Evolutionary conservation across 2,113 vertebrate species (phyloP), one percentile per base, ranked within the genome.

Genomic region (Apodemus sylvaticus): DNA sequence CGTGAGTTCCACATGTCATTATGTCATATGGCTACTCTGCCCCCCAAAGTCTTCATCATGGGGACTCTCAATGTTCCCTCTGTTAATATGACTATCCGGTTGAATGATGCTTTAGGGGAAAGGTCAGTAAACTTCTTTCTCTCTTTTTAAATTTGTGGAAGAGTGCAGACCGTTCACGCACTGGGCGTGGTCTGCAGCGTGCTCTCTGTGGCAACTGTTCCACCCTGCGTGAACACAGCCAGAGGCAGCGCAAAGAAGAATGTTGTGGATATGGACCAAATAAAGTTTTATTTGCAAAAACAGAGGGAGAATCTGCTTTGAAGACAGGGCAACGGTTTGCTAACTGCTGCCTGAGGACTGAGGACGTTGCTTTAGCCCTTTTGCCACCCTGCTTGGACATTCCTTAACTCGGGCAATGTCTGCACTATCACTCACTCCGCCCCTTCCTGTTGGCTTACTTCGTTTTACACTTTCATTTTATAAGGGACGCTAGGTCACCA

Each of bases 201-300:
- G 51, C 24, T 85, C 55, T 92, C 64, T 88, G 51, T 68, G 85
- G 36, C 53, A 73, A 3, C 77, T 86, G 11, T 31, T 58, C n/a
- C 78, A 6, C 12, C 45, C 77, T 81, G 82, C 22, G 19, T 17
- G 34, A 88, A 81, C 51, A 22, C 42, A 42, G 45, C 81, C 31
- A 20, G 1, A 34, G 53, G 89, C 29, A 66, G n/a, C 3, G 22
- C 11, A 12, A n/a, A 66, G 22, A 45, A 9, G 71, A 73, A 55
- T 90, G 60, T 24, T 29, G 31, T 24, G 58, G 20, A 22, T 19
- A 0, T 78, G 48, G 73, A 8, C 79, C 90, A 86, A 42, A 34
- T 92, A 96, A 94, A 97, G 96, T 76, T 97, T 96, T 93, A 93
- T 94, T 95, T 89, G 39, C 45, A 93, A 53, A 86, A 95, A 11